Base-by-base conservation (phyloP, 2,113 vertebrate genomes). In the Monopterus albus region DNA sequence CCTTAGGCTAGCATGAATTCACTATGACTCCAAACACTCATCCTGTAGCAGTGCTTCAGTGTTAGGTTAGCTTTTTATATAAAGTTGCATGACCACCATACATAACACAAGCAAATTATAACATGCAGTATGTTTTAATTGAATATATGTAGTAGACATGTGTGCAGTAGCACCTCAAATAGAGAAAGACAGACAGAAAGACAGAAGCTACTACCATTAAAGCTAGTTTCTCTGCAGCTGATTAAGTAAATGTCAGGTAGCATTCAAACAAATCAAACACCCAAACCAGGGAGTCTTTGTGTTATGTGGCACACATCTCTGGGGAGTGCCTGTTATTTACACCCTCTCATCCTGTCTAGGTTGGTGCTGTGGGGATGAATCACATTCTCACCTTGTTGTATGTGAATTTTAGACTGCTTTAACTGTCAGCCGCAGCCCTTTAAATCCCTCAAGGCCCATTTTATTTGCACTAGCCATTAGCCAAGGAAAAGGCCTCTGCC, bases 391-490 rank as follows among this genome's bases (percentile, higher is more conserved):
- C 86, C 85, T 89, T 88, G 87, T 83, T 89, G 81, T 87, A 81
- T 81, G 79, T 86, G 80, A 80, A 85, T 67, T 82, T 71, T 58
- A 51, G 74, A 82, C 74, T 82, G 78, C 67, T 84, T 83, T 86
- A 85, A 85, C 88, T 89, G 87, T 90, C 88, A 88, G 76, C 61
- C 23, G 2, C 77, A 68, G 68, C 88, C 74, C 80, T 79, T 82
- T 82, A 87, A 84, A 81, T 91, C 88, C 82, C 88, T 57, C 29
- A 66, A 75, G 85, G 71, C 72, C 74, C 64, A 78, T 81, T 84
- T 71, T 87, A 75, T 89, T 87, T 85, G 80, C 82, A 72, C 72
- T 74, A 73, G 82, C 88, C 88, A 87, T 91, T 89, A 89, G 75
- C 63, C 2, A 58, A 87, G 74, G 78, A 89, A 83, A 81, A 71